A percentile compares a stretch with the other conserved stretches of the same genome.
These are phyloP conservation scores for Cecidostiba fungosa DNA, from an alignment of 2,888 invertebrate species.

Conservation along the genomic window DNA sequence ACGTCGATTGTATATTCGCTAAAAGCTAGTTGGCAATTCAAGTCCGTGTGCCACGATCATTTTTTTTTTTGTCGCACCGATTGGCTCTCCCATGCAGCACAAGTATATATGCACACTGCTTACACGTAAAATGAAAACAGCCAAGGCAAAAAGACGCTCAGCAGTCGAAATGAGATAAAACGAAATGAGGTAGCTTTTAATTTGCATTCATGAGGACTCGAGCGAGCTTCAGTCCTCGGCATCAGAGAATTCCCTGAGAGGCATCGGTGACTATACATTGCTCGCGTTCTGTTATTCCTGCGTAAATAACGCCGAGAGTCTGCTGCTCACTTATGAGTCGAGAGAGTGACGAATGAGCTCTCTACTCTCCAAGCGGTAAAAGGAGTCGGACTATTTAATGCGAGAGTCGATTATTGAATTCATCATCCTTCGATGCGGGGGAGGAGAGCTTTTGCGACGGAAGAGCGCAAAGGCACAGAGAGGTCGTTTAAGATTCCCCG, in stretches of 20 bases:
- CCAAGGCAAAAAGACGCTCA: not conserved
- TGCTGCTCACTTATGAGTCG: constrained; percentile 14
- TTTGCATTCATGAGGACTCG: constrained; percentile 78
- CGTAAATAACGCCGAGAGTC: constrained; percentile 36
- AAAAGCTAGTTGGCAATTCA: no score
- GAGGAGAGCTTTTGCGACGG: not conserved
- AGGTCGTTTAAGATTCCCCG: not conserved
- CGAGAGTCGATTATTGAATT: constrained; percentile 51
- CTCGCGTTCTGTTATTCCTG: constrained; percentile 34
- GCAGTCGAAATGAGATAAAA: constrained; percentile 42
- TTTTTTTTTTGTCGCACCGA: not conserved
- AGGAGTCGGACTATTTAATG: constrained; percentile 23
- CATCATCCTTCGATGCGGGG: not conserved
- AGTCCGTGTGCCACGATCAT: not conserved
- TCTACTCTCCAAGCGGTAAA: not conserved
- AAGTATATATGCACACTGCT: no score
- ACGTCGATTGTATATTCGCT: no score
- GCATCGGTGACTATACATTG: constrained; percentile 4
- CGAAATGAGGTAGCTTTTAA: constrained; percentile 73
- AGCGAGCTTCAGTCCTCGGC: constrained; percentile 51
- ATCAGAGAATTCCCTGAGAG: constrained; percentile 76
- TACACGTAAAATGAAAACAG: not conserved
- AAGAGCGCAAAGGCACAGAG: not conserved
- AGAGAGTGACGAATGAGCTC: constrained; percentile 22
- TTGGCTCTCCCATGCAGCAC: not conserved